phyloP scores from a whole-genome alignment of 2,888 invertebrate species.

The Acleris holmiana region DNA sequence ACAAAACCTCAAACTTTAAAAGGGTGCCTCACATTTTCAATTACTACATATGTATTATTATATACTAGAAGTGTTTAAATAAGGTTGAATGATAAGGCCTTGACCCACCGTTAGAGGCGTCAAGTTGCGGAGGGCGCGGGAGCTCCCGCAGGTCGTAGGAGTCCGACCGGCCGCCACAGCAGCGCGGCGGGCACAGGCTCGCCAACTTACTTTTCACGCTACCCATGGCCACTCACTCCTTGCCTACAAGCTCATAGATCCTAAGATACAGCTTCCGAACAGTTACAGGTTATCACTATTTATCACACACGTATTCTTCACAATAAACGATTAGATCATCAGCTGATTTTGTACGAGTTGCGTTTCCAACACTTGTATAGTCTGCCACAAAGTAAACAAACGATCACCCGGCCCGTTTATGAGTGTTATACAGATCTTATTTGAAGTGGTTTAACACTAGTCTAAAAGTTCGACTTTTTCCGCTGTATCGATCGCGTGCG shows the following conservation, averaged over 20 bases:
- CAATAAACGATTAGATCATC: constrained; percentile 63
- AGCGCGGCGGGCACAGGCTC: constrained; percentile 54
- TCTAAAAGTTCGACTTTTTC: constrained; percentile 39
- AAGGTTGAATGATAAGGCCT: constrained; percentile 40
- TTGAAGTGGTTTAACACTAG: constrained; percentile 13
- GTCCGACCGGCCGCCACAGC: constrained; percentile 57
- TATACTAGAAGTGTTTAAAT: background rate
- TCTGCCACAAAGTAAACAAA: constrained; percentile 65
- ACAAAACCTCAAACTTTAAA: no score
- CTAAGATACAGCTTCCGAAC: background rate
- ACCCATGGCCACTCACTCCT: constrained; percentile 59
- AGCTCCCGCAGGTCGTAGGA: constrained; percentile 71
- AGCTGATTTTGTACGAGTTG: constrained; percentile 49
- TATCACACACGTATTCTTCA: constrained; percentile 50
- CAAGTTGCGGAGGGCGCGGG: constrained; percentile 68
- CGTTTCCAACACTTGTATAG: constrained; percentile 50
- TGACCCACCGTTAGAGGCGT: constrained; percentile 66
- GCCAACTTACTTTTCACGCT: constrained; percentile 66
- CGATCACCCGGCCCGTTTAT: constrained; percentile 52
- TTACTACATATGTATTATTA: no score
- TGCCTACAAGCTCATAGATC: constrained; percentile 19
- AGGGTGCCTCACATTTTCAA: no score
- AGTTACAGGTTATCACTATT: constrained; percentile 48
- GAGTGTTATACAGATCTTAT: constrained; percentile 39
- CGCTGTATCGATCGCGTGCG: constrained; percentile 58